These are phyloP conservation scores for Trichopria drosophilae DNA, from an alignment of 2,888 invertebrate species.

Conservation along the genomic window DNA sequence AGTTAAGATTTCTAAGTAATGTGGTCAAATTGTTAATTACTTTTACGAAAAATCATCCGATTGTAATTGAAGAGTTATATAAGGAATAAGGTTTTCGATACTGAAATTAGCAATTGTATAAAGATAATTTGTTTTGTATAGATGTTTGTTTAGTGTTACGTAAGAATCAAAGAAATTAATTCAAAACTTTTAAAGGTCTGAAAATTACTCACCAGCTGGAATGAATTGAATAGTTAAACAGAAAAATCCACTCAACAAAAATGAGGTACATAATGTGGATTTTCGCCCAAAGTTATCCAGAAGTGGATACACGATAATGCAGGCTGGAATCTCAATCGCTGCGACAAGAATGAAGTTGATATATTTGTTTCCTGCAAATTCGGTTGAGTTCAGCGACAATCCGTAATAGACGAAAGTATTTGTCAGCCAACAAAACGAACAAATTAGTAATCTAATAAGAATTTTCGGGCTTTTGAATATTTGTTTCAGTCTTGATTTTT, in stretches of 20 bases:
- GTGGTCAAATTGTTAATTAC: too few relatives aligned
- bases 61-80: too few relatives aligned
- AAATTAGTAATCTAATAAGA: conserved; percentile 64
- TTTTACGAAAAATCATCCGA: too few relatives aligned
- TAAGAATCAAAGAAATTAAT: neutral
- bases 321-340: conserved; percentile 74
- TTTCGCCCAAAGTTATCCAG: conserved; percentile 63
- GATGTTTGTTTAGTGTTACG: too few relatives aligned
- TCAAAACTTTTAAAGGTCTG: neutral
- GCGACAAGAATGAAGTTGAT: conserved; percentile 74
- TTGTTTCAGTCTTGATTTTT: conserved; percentile 51
- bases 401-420: conserved; percentile 81
- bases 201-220: conserved; percentile 60
- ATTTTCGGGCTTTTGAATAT: conserved; percentile 63
- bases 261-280: conserved; percentile 65
- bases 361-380: conserved; percentile 75
- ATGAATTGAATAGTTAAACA: conserved; percentile 66
- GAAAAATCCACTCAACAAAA: conserved; percentile 66
- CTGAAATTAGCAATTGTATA: too few relatives aligned
- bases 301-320: conserved; percentile 66
- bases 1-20: too few relatives aligned
- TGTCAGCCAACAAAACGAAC: conserved; percentile 80
- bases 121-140: too few relatives aligned
- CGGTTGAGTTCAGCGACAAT: conserved; percentile 75
- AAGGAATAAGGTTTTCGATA: too few relatives aligned